Evolutionary conservation across 2,113 vertebrate genomes (phyloP).

Genomic region (Xiphorhynchus elegans): DNA sequence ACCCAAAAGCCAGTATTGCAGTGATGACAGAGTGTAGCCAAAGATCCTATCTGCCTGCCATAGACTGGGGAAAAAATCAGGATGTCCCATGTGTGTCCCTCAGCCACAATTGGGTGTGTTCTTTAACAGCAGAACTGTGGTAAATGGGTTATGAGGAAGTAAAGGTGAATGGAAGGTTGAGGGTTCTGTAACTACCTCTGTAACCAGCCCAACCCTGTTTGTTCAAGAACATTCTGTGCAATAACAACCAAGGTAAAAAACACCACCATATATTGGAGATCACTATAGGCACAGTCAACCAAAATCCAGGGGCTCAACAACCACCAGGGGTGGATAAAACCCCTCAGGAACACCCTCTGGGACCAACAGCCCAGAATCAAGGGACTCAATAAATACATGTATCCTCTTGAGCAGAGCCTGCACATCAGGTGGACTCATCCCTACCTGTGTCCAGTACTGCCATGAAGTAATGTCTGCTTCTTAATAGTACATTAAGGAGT

Average conservation of each 20-base stretch:
- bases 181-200: neutral
- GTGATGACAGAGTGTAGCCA: neutral
- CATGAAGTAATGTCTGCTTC: neutral
- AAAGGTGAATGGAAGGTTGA: neutral
- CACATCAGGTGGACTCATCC: neutral
- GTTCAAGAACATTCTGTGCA: neutral
- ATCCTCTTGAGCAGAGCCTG: neutral
- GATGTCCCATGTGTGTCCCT: neutral
- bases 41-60: neutral
- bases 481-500: neutral
- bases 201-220: neutral
- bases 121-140: neutral
- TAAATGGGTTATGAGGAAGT: neutral
- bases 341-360: neutral
- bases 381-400: neutral
- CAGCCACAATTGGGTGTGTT: neutral
- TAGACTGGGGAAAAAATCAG: neutral
- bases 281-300: no score
- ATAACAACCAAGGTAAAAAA: neutral
- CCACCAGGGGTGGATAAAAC: neutral
- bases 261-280: neutral
- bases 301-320: neutral
- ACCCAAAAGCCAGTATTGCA: fast-evolving
- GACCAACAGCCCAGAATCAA: neutral
- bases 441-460: neutral